Evolutionary conservation across 2,797 vertebrate genomes (phyloP).

Genomic region (Falco novaeseelandiae): DNA sequence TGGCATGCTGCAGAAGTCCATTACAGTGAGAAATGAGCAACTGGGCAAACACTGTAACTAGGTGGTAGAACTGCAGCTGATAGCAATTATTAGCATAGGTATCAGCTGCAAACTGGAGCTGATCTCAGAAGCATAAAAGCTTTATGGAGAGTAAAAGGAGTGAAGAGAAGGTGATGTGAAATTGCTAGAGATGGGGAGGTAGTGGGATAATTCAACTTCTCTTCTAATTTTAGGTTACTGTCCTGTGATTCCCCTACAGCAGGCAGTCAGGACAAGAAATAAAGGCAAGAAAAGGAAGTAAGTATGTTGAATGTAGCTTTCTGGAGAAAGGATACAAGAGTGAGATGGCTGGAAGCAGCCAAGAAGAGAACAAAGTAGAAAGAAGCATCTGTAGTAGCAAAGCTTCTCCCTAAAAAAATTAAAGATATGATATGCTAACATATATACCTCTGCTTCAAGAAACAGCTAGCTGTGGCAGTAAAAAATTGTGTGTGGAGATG

Average conservation of each 20-base stretch:
- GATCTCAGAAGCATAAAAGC: background rate
- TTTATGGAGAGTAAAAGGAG: rapidly evolving
- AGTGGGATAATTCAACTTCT: rapidly evolving
- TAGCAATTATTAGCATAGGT: background rate
- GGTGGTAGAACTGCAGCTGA: background rate
- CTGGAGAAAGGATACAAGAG: background rate
- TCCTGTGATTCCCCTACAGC: rapidly evolving
- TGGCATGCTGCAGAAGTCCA: background rate
- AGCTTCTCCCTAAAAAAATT: background rate
- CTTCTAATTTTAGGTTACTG: background rate
- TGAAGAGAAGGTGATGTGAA: background rate
- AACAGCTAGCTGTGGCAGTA: background rate
- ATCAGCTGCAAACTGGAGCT: background rate
- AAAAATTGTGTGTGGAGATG: background rate
- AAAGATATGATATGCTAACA: background rate
- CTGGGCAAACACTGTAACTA: background rate
- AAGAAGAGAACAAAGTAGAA: background rate
- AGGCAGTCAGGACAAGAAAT: background rate
- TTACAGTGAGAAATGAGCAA: background rate
- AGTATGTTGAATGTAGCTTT: background rate
- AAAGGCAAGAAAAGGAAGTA: background rate
- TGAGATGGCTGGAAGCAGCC: background rate
- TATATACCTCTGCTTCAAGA: background rate
- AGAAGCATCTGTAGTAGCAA: background rate
- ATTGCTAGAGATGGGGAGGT: rapidly evolving